Evolutionary conservation across 2,797 vertebrate genomes (phyloP).

Genomic region (Bovichtus variegatus): DNA sequence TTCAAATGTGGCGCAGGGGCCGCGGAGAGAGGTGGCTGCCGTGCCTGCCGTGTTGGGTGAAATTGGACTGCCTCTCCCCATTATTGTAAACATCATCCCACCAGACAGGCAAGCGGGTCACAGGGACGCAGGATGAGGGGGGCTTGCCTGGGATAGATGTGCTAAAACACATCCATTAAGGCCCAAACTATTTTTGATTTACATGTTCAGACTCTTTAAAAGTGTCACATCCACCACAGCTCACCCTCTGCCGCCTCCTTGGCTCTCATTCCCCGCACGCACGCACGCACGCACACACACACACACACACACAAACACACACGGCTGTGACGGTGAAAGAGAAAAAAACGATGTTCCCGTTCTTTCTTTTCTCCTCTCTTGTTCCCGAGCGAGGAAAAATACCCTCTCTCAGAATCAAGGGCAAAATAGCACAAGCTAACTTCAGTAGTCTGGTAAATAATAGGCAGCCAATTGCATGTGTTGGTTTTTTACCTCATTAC

Average conservation of each 20-base stretch:
- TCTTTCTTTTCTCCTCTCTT: slow-evolving; percentile 59
- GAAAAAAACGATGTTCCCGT: slow-evolving; percentile 45
- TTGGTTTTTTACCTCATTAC: slow-evolving; percentile 85
- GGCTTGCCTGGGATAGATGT: slow-evolving; percentile 80
- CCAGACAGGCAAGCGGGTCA: slow-evolving; percentile 83
- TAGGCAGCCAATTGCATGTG: slow-evolving; percentile 85
- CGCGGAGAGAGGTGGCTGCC: slow-evolving; percentile 81
- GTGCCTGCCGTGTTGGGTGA: slow-evolving; percentile 85
- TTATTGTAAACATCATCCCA: slow-evolving; percentile 90
- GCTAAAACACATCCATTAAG: slow-evolving; percentile 89
- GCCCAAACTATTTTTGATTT: slow-evolving; percentile 88
- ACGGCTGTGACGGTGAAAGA: slow-evolving; percentile 14
- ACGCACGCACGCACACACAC: slow-evolving; percentile 24
- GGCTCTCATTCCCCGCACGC: slow-evolving; percentile 10
- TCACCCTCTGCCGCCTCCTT: slow-evolving; percentile 6
- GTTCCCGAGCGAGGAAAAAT: slow-evolving; percentile 62
- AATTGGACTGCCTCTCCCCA: slow-evolving; percentile 90
- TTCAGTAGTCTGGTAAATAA: slow-evolving; percentile 87
- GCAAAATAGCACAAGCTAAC: slow-evolving; percentile 75
- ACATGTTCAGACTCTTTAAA: slow-evolving; percentile 89
- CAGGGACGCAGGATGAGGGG: slow-evolving; percentile 74
- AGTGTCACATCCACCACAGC: slow-evolving; percentile 80
- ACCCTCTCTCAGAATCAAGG: slow-evolving; percentile 72
- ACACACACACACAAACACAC: not conserved
- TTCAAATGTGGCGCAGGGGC: slow-evolving; percentile 82